phyloP scores from a whole-genome alignment of 2,113 vertebrate genomes.

The Grammomys surdaster region DNA sequence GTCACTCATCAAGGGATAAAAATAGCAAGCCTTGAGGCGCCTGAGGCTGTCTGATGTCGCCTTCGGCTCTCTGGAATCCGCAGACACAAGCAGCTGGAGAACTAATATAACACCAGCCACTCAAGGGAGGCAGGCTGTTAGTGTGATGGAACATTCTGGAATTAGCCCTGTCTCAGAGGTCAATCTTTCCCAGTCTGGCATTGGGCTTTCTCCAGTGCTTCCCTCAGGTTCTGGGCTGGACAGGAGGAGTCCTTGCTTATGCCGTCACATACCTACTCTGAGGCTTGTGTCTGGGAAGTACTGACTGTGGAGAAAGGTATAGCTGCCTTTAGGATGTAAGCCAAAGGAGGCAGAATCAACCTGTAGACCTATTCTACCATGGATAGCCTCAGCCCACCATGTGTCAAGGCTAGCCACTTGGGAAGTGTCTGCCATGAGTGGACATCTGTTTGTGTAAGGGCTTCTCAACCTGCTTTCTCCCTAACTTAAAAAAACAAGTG shows the following conservation, averaged over 20 bases:
- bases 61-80: slow-evolving; percentile 1
- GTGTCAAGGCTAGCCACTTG: background rate
- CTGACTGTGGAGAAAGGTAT: rapidly evolving
- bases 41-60: background rate
- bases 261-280: background rate
- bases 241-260: background rate
- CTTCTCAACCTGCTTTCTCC: background rate
- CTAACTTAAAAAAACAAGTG: background rate
- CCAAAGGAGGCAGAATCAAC: background rate
- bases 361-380: background rate
- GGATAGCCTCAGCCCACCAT: background rate
- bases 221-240: too few species aligned
- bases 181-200: background rate
- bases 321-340: background rate
- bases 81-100: slow-evolving; percentile 16
- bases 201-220: background rate
- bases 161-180: background rate
- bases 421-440: background rate
- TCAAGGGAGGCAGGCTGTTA: slow-evolving; percentile 33
- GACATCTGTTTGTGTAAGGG: background rate
- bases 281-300: rapidly evolving
- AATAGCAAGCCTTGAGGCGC: background rate
- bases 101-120: slow-evolving; percentile 45
- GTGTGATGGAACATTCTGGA: slow-evolving; percentile 45
- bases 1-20: slow-evolving; percentile 39